phyloP scores from a whole-genome alignment of 2,888 invertebrate species.

The Torymus auratus region DNA sequence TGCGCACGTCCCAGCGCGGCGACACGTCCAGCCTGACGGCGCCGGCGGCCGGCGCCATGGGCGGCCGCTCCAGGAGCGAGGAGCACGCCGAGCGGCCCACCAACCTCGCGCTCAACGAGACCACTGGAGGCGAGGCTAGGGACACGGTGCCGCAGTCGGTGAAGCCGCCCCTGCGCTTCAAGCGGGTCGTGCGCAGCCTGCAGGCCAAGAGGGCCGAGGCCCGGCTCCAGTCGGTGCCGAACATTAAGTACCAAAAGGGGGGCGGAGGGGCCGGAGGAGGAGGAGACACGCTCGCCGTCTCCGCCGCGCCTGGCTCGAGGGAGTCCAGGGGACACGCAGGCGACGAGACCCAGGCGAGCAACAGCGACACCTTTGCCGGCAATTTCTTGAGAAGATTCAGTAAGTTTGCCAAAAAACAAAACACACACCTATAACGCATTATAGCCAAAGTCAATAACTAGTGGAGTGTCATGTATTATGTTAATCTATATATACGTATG shows the following conservation, averaged over 20 bases:
- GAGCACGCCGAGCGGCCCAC: slow-evolving; percentile 58
- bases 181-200: slow-evolving; percentile 65
- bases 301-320: slow-evolving; percentile 66
- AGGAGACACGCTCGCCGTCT: slow-evolving; percentile 76
- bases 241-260: slow-evolving; percentile 81
- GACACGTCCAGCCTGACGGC: slow-evolving; percentile 12
- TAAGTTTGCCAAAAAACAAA: slow-evolving; percentile 82
- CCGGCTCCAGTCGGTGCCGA: slow-evolving; percentile 86
- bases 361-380: slow-evolving; percentile 78
- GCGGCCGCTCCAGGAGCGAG: slow-evolving; percentile 31
- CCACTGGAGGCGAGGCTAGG: slow-evolving; percentile 43
- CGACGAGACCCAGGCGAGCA: slow-evolving; percentile 9
- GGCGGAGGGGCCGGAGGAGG: slow-evolving; percentile 65
- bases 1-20: slow-evolving; percentile 2
- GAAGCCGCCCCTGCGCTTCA: slow-evolving; percentile 66
- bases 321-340: neutral
- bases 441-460: slow-evolving; percentile 62
- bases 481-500: slow-evolving; percentile 40
- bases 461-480: slow-evolving; percentile 63
- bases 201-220: slow-evolving; percentile 79
- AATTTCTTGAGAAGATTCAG: slow-evolving; percentile 91
- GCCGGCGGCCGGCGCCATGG: slow-evolving; percentile 8
- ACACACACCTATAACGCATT: neutral
- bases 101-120: slow-evolving; percentile 64
- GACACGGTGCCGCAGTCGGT: slow-evolving; percentile 52